These are phyloP conservation scores for Temnothorax curvispinosus DNA, from an alignment of 1,140 invertebrate species.

Conservation along the genomic window DNA sequence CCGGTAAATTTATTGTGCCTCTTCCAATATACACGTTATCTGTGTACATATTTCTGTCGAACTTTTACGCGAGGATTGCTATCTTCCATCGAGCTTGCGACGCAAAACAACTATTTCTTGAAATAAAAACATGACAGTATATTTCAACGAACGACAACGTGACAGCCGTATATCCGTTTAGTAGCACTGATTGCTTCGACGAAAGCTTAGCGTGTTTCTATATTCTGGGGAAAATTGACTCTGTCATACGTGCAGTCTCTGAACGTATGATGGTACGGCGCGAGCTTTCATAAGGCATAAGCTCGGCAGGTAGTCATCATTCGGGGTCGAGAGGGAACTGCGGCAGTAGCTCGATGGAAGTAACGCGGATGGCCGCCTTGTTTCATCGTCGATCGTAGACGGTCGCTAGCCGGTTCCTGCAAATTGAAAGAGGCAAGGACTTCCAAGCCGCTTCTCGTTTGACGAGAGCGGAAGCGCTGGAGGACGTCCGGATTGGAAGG, in stretches of 20 bases:
- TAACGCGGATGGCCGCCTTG: constrained; percentile 35
- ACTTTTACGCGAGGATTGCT: background rate
- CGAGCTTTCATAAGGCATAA: constrained; percentile 25
- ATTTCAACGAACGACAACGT: background rate
- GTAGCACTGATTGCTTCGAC: constrained; percentile 7
- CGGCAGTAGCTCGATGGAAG: constrained; percentile 23
- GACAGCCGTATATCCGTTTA: background rate
- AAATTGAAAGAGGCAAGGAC: constrained; percentile 68
- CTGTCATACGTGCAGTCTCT: constrained; percentile 10
- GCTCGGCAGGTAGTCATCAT: constrained; percentile 24
- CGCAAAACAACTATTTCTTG: background rate
- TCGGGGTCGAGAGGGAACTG: background rate
- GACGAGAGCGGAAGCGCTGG: constrained; percentile 47
- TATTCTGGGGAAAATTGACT: constrained; percentile 41
- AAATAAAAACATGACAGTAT: background rate
- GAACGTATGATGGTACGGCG: too few species aligned
- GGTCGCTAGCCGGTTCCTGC: constrained; percentile 53
- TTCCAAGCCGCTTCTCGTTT: constrained; percentile 67
- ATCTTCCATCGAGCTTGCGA: background rate
- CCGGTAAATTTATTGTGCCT: background rate
- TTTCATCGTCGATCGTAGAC: constrained; percentile 5
- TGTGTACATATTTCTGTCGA: background rate
- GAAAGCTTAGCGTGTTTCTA: constrained; percentile 9
- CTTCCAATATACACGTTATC: background rate
- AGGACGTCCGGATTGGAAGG: constrained; percentile 56